Conservation (phyloP, 2,113 vertebrate genomes). For the Megaceryle maxima region DNA sequence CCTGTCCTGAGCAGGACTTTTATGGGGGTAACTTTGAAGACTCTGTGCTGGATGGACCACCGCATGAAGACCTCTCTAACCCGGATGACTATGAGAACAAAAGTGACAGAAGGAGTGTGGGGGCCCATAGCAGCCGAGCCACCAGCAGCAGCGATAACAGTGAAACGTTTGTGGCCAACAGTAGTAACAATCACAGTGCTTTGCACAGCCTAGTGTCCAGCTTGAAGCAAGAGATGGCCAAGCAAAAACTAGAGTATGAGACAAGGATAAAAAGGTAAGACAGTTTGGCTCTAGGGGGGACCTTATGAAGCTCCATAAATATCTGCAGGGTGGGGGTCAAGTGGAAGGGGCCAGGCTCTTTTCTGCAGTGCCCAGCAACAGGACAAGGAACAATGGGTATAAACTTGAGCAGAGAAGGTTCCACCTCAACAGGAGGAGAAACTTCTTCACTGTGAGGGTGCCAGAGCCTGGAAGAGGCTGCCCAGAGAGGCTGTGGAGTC, state of each 20-base stretch:
- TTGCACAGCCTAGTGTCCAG: conserved; percentile 94
- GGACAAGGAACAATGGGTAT: too few relatives aligned
- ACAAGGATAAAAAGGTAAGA: conserved; percentile 92
- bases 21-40: conserved; percentile 86
- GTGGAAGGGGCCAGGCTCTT: too few relatives aligned
- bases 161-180: conserved; percentile 79
- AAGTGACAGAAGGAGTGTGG: conserved; percentile 77
- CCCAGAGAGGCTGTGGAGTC: too few relatives aligned
- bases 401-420: too few relatives aligned
- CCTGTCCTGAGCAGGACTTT: conserved; percentile 95
- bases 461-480: too few relatives aligned
- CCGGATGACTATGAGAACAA: conserved; percentile 76
- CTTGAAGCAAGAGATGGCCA: conserved; percentile 95
- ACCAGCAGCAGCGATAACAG: conserved; percentile 91
- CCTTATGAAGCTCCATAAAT: too few relatives aligned
- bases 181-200: conserved; percentile 86
- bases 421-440: too few relatives aligned
- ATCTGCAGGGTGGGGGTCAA: too few relatives aligned
- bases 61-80: conserved; percentile 73
- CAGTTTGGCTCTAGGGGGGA: neutral
- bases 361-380: too few relatives aligned
- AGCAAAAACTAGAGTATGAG: conserved; percentile 95
- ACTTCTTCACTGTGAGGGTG: too few relatives aligned
- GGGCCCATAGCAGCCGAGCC: conserved; percentile 82
- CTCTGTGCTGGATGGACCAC: conserved; percentile 79